phyloP scores from a whole-genome alignment of 1,140 invertebrate genomes.

The Microplitis mediator region DNA sequence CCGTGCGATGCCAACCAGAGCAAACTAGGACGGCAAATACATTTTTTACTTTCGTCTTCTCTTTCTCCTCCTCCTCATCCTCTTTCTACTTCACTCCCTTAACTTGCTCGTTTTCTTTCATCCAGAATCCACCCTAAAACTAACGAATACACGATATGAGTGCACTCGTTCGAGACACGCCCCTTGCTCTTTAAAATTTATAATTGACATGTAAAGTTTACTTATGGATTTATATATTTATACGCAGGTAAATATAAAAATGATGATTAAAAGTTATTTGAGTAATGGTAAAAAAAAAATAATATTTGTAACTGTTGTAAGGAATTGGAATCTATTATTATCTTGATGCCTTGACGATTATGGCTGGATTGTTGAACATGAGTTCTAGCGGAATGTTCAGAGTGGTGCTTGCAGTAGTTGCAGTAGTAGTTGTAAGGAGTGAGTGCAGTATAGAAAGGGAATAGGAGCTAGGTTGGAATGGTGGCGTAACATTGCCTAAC shows the following conservation, averaged over 20 bases:
- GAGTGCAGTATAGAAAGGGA: not conserved
- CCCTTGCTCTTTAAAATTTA: not conserved
- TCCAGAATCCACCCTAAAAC: constrained; percentile 5
- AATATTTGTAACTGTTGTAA: too few species aligned
- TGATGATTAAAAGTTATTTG: too few species aligned
- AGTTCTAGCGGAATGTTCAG: not conserved
- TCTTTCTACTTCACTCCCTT: not conserved
- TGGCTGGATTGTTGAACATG: not conserved
- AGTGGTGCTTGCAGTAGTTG: not conserved
- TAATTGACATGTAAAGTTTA: too few species aligned
- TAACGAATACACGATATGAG: constrained; percentile 1
- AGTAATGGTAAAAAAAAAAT: too few species aligned
- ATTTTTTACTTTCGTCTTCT: constrained; percentile 46
- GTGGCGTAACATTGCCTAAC: constrained; percentile 15
- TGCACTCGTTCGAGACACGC: not conserved
- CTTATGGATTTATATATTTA: not conserved
- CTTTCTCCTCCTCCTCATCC: not conserved
- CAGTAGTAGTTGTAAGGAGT: not conserved
- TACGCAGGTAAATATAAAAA: too few species aligned
- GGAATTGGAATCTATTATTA: too few species aligned
- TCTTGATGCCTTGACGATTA: too few species aligned
- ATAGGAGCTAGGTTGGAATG: not conserved
- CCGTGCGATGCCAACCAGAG: constrained; percentile 49
- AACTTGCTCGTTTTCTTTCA: constrained; percentile 9
- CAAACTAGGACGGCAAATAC: constrained; percentile 59